Evolutionary conservation across 2,113 vertebrate genomes (phyloP).

Genomic region (Cyprinodon variegatus): DNA sequence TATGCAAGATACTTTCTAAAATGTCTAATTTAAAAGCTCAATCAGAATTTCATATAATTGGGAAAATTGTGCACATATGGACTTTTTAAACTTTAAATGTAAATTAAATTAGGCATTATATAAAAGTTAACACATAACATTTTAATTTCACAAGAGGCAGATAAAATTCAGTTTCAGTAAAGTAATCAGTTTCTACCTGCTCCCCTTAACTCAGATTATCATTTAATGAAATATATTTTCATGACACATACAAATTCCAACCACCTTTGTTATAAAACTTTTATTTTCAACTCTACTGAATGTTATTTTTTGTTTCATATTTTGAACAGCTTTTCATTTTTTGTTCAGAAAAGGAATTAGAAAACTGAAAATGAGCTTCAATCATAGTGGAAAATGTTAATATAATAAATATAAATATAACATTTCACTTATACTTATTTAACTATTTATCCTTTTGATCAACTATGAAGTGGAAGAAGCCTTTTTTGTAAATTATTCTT

Average conservation of each 20-base stretch:
- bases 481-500: too few relatives aligned
- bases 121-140: neutral
- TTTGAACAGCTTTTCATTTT: neutral
- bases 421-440: too few relatives aligned
- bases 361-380: conserved; percentile 26
- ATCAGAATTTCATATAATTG: neutral
- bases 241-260: conserved; percentile 1
- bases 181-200: too few relatives aligned
- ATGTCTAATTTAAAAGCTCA: too few relatives aligned
- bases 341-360: neutral
- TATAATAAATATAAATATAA: too few relatives aligned
- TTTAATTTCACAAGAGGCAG: neutral
- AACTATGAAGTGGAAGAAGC: too few relatives aligned
- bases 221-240: conserved; percentile 3
- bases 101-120: neutral
- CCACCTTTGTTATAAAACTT: neutral
- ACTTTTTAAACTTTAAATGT: conserved; percentile 3
- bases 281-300: neutral
- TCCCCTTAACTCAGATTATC: too few relatives aligned
- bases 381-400: conserved; percentile 5
- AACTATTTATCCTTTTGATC: too few relatives aligned
- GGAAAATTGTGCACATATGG: neutral
- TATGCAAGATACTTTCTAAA: neutral
- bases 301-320: conserved; percentile 1
- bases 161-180: too few relatives aligned